These are phyloP conservation scores for Hozukius guyotensis DNA, from an alignment of 2,797 vertebrate species.

Conservation along the genomic window DNA sequence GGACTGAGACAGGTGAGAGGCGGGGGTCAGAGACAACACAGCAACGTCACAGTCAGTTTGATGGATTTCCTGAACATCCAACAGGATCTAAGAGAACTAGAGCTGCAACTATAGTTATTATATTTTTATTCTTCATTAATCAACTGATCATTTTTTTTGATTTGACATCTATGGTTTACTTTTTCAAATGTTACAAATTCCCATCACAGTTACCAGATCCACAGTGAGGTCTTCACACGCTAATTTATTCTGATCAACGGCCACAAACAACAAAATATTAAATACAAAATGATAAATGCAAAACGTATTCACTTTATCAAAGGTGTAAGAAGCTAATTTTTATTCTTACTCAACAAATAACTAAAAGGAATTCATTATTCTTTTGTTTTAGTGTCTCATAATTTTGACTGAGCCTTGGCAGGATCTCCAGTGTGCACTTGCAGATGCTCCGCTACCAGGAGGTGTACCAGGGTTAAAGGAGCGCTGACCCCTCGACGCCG, in stretches of 20 bases:
- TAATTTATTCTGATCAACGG: background rate
- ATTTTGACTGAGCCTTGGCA: too few relatives aligned
- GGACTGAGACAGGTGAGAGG: conserved; percentile 79
- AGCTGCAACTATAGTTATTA: background rate
- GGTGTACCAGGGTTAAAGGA: too few relatives aligned
- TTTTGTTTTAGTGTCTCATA: background rate
- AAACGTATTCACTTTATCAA: background rate
- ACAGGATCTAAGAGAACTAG: background rate
- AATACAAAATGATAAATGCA: background rate
- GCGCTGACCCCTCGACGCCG: too few relatives aligned
- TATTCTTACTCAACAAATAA: background rate
- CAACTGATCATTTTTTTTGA: background rate
- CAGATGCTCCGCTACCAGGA: too few relatives aligned
- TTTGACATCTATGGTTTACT: background rate
- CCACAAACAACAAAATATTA: background rate
- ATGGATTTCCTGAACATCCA: background rate
- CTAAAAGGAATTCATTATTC: background rate
- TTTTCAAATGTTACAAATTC: background rate
- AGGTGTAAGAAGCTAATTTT: background rate
- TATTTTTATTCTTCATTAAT: background rate
- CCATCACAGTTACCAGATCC: background rate
- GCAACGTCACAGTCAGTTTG: background rate
- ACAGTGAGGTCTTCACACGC: background rate
- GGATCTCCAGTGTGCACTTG: too few relatives aligned
- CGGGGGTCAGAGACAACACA: background rate